Percentiles rank a stretch among this genome's conserved stretches.
Evolutionary conservation across 2,797 vertebrate genomes (phyloP).

Genomic region (Bradypodion pumilum): DNA sequence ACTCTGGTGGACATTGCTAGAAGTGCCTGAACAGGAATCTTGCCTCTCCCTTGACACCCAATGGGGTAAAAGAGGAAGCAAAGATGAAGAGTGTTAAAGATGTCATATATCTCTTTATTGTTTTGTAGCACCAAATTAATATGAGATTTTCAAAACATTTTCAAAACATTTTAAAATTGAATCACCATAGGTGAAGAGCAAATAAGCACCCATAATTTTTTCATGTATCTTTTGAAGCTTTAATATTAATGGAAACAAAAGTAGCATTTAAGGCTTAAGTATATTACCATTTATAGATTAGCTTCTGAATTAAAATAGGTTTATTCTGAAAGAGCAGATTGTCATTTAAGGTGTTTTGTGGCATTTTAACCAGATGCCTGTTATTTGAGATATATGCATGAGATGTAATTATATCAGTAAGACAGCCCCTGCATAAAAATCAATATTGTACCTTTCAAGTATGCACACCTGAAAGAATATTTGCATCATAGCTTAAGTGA

Average conservation of each 20-base stretch:
- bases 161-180: too few relatives aligned
- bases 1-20: too few relatives aligned
- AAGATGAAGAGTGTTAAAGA: too few relatives aligned
- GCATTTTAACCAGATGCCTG: slow-evolving; percentile 46
- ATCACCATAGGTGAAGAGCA: neutral
- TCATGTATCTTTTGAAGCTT: neutral
- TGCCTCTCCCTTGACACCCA: too few relatives aligned
- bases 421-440: slow-evolving; percentile 42
- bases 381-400: slow-evolving; percentile 42
- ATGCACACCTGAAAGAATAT: too few relatives aligned
- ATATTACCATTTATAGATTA: slow-evolving; percentile 10
- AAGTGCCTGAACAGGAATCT: too few relatives aligned
- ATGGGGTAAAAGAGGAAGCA: too few relatives aligned
- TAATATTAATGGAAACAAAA: neutral
- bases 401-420: slow-evolving; percentile 34
- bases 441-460: slow-evolving; percentile 1
- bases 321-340: slow-evolving; percentile 42
- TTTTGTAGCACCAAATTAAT: too few relatives aligned
- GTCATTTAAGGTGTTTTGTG: slow-evolving; percentile 46
- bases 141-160: too few relatives aligned
- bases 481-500: too few relatives aligned
- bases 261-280: neutral
- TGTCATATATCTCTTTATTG: too few relatives aligned
- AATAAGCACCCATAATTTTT: neutral
- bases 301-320: slow-evolving; percentile 28